Percentiles rank a stretch among this genome's conserved stretches.
Conservation (phyloP, 1,140 invertebrate genomes). For the Lithobius niger region DNA sequence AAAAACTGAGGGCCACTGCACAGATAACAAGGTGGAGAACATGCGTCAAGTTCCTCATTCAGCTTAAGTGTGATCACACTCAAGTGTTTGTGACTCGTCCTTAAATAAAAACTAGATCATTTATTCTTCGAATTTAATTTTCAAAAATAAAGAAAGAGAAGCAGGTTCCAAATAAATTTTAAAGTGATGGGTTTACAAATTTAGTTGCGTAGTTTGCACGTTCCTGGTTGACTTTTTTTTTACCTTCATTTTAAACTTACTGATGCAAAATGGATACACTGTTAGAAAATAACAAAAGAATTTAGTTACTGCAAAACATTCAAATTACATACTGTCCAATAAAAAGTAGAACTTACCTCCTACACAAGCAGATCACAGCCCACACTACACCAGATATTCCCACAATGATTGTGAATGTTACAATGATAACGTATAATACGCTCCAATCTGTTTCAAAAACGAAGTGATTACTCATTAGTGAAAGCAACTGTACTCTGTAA, state of each 20-base stretch:
- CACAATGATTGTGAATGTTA: conserved; percentile 47
- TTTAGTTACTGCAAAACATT: neutral
- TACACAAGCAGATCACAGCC: conserved; percentile 51
- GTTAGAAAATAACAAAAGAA: neutral
- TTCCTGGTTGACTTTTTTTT: conserved; percentile 2
- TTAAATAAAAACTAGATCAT: too few species aligned
- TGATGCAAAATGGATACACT: neutral
- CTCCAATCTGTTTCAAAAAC: conserved; percentile 57
- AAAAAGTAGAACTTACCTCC: conserved; percentile 37
- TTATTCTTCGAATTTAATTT: too few species aligned
- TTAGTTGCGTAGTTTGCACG: conserved; percentile 2
- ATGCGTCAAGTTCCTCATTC: too few species aligned
- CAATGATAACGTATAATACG: conserved; percentile 69
- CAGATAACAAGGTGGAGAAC: too few species aligned
- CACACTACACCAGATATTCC: conserved; percentile 49
- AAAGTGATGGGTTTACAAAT: neutral
- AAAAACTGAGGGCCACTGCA: too few species aligned
- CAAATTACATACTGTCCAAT: too few species aligned
- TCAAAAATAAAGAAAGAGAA: too few species aligned
- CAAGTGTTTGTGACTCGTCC: too few species aligned
- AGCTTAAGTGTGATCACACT: too few species aligned
- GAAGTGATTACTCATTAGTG: neutral
- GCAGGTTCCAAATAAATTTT: too few species aligned
- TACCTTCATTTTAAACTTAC: conserved; percentile 1
- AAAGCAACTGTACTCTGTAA: neutral